phyloP scores from a whole-genome alignment of 2,113 vertebrate genomes.

The Eubucco bourcierii region DNA sequence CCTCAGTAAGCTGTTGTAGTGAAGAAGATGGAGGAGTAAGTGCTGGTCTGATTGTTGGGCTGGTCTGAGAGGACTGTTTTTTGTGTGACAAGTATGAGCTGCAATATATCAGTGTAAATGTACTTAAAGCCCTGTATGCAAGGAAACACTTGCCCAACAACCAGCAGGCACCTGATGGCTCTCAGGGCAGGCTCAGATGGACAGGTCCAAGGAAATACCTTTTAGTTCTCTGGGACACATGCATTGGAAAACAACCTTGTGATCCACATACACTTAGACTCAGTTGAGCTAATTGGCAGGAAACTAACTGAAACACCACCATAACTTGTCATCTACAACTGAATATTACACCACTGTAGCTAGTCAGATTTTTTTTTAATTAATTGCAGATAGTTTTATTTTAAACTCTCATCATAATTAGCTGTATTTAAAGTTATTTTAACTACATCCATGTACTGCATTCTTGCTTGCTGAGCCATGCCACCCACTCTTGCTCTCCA shows the following conservation, averaged over 20 bases:
- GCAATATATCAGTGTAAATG: background rate
- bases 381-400: background rate
- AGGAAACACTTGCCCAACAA: background rate
- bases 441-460: background rate
- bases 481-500: background rate
- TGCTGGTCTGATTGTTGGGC: background rate
- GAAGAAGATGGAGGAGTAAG: background rate
- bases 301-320: background rate
- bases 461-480: background rate
- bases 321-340: background rate
- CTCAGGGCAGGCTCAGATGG: background rate
- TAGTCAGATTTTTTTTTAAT: background rate
- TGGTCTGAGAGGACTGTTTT: background rate
- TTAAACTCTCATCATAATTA: background rate
- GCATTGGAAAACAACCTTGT: background rate
- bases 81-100: background rate
- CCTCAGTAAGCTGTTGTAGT: background rate
- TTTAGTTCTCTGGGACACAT: background rate
- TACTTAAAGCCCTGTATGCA: rapidly evolving
- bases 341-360: background rate
- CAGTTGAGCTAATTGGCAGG: background rate
- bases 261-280: rapidly evolving
- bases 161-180: background rate
- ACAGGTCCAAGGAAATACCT: background rate
- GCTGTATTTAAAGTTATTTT: background rate